These are phyloP conservation scores for Verasper variegatus DNA, from an alignment of 2,113 vertebrate genomes.

Conservation along the genomic window DNA sequence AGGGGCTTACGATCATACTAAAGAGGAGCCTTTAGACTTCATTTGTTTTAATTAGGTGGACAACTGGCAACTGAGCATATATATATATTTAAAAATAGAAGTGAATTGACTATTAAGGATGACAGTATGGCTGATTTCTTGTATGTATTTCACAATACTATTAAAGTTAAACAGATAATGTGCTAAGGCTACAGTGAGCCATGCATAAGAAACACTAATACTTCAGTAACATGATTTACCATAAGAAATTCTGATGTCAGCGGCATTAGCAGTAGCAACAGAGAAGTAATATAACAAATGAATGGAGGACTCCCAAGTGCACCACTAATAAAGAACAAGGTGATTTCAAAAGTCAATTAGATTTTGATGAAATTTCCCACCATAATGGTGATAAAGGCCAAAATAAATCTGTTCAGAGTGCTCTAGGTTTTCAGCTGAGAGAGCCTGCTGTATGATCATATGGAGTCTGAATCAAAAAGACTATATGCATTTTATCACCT, in stretches of 20 bases:
- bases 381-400: conserved; percentile 35
- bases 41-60: too few relatives aligned
- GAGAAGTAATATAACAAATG: conserved; percentile 39
- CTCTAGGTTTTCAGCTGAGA: not conserved
- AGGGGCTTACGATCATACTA: too few relatives aligned
- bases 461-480: not conserved
- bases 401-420: conserved; percentile 25
- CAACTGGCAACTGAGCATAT: too few relatives aligned
- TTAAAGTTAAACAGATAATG: not conserved
- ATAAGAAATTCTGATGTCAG: conserved; percentile 25
- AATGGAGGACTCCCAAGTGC: conserved; percentile 31
- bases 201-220: conserved; percentile 17
- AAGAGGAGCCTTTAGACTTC: too few relatives aligned
- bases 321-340: conserved; percentile 38
- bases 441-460: not conserved
- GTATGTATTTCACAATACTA: not conserved
- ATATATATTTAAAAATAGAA: too few relatives aligned
- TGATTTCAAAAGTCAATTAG: conserved; percentile 59
- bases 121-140: too few relatives aligned
- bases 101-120: too few relatives aligned
- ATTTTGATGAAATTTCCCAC: conserved; percentile 40
- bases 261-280: conserved; percentile 26
- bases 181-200: conserved; percentile 7
- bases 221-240: conserved; percentile 12
- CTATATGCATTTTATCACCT: too few relatives aligned